These are phyloP conservation scores for Hozukius guyotensis DNA, from an alignment of 2,797 vertebrate species.

Conservation along the genomic window DNA sequence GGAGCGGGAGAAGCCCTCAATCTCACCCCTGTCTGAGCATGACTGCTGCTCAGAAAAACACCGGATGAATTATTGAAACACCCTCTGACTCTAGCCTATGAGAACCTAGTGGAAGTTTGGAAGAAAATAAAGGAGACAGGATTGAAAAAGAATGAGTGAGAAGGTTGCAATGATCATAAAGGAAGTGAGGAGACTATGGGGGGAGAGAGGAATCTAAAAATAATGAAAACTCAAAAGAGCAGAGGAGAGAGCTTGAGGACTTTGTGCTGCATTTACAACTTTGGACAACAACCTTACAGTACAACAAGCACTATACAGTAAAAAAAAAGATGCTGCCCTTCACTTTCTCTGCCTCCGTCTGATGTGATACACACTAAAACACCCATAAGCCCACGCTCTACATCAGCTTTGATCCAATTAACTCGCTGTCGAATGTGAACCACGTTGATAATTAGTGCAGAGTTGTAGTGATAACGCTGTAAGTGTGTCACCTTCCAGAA, in stretches of 20 bases:
- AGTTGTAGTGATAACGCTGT: conserved; percentile 59
- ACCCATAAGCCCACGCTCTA: neutral
- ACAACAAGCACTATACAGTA: neutral
- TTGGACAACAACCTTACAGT: neutral
- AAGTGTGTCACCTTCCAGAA: conserved; percentile 81
- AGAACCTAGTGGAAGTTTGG: conserved; percentile 8
- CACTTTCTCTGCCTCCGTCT: neutral
- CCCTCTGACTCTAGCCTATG: conserved; percentile 1
- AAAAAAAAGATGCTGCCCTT: neutral
- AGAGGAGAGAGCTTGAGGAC: neutral
- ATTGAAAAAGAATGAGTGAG: neutral
- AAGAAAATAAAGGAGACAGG: conserved; percentile 11
- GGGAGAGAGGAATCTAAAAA: neutral
- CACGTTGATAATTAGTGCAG: conserved; percentile 68
- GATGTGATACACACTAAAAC: conserved; percentile 5
- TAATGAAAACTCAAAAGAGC: neutral
- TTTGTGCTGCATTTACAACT: neutral
- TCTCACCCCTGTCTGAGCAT: conserved; percentile 6
- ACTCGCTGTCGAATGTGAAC: conserved; percentile 50
- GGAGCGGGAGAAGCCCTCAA: conserved; percentile 6
- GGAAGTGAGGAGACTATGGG: neutral
- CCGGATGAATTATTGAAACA: conserved; percentile 49
- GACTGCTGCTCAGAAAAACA: conserved; percentile 32
- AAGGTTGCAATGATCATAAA: conserved; percentile 5
- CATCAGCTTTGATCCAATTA: conserved; percentile 59